Evolutionary conservation across 2,888 invertebrate genomes (phyloP), one percentile per base, ranked within the genome.

Genomic region (Chalcosyrphus nemorum): DNA sequence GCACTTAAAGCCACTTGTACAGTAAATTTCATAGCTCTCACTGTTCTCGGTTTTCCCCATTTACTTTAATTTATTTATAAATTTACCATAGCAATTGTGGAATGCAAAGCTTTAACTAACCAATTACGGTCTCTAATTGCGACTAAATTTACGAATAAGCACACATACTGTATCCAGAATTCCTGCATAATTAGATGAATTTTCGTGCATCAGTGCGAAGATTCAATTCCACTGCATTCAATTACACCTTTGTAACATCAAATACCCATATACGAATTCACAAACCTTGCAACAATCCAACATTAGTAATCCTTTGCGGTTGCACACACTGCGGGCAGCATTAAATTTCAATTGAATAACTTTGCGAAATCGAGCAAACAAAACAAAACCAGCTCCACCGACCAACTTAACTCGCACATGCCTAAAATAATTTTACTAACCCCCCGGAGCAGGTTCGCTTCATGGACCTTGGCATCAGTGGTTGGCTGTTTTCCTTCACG

Each of bases 301-400:
- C 17, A 35, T 27, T 11, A 24, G 57, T 59, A 59, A 59, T 71
- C 50, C 27, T 71, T 50, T 71, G 71, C 38, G 71, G 71, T 71
- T 59, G 57, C 71, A 59, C 59, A 59, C 71, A 59, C 47, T 71
- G 43, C 47, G 57, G 57, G 70, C 50, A 59, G 57, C 59, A 71
- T 71, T 59, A 59, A 59, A 59, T 71, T 71, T 35, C 59, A 59
- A 59, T 59, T 59, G 59, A 41, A 59, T 50, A 59, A 59, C 47
- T 50, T 59, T 59, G 50, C 32, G 5, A 59, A 59, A 50, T 71
- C 27, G 47, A 27, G 56, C 56, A 70, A 52, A 70, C 68, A 59
- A 71, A 71, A 59, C 50, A 71, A 71, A 59, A 71, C 59, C 59
- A 59, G 24, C 35, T 59, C 38, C 32, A 35, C 41, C 24, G 38